A percentile compares a stretch with the other conserved stretches of the same genome.
Evolutionary conservation across 2,888 invertebrate genomes (phyloP).

Genomic region (Zhuqinia jingwanae): DNA sequence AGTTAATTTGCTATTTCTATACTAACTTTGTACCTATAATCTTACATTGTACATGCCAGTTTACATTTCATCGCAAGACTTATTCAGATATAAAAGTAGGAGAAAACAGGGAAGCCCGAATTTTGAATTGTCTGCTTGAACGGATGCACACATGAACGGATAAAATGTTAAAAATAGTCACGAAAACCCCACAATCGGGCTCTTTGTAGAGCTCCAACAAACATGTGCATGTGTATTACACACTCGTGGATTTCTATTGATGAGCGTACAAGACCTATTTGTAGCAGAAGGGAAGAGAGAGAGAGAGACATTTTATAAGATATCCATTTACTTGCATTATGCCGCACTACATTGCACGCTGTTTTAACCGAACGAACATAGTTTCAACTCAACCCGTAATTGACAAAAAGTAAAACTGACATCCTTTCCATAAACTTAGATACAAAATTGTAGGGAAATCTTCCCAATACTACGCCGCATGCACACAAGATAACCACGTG

Average conservation of each 20-base stretch:
- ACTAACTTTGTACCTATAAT: neutral
- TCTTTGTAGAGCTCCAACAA: conserved; percentile 65
- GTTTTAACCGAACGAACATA: conserved; percentile 5
- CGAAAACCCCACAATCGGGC: conserved; percentile 75
- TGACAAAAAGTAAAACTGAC: conserved; percentile 1
- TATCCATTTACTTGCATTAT: too few relatives aligned
- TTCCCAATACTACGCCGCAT: neutral
- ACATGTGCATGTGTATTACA: too few relatives aligned
- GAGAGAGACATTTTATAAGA: too few relatives aligned
- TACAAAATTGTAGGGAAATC: neutral
- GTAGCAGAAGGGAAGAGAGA: too few relatives aligned
- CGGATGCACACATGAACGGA: conserved; percentile 47
- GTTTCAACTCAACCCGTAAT: conserved; percentile 18
- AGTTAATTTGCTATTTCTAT: neutral
- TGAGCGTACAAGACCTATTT: too few relatives aligned
- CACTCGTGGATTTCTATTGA: too few relatives aligned
- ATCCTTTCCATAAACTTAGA: neutral
- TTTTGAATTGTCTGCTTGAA: conserved; percentile 13
- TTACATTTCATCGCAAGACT: conserved; percentile 25
- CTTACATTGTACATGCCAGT: neutral
- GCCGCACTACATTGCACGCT: neutral
- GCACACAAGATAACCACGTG: conserved; percentile 1
- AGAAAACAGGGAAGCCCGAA: conserved; percentile 41
- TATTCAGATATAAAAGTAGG: conserved; percentile 33
- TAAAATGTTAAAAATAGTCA: conserved; percentile 77